phyloP scores from a whole-genome alignment of 92 coral and sea anemone genomes.

The Actinernus sp. region DNA sequence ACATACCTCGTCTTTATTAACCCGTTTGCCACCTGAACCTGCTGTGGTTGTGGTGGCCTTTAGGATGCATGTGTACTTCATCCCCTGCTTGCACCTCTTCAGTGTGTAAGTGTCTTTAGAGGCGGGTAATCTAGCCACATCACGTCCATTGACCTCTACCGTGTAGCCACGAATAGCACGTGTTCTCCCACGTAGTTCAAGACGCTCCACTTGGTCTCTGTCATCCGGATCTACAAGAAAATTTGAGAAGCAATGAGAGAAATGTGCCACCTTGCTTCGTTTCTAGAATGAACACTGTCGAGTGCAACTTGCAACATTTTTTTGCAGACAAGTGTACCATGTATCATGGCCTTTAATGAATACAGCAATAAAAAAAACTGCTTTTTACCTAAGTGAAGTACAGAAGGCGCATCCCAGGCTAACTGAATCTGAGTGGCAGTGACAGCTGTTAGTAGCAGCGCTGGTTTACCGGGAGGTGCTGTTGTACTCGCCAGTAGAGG shows the following conservation, averaged over 20 bases:
- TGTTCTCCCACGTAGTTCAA: constrained; percentile 55
- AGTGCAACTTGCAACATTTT: too few species aligned
- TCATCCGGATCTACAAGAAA: not conserved
- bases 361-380: not conserved
- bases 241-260: not conserved
- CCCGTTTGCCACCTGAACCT: constrained; percentile 28
- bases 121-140: constrained; percentile 56
- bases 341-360: not conserved
- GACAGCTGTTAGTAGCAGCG: constrained; percentile 61
- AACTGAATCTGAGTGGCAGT: constrained; percentile 67
- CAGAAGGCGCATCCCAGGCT: constrained; percentile 67
- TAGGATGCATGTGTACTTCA: constrained; percentile 77
- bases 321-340: too few species aligned
- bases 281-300: too few species aligned
- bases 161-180: constrained; percentile 67
- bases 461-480: constrained; percentile 80
- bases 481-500: constrained; percentile 61
- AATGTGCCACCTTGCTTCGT: too few species aligned
- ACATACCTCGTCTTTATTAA: constrained; percentile 3
- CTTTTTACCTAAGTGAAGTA: constrained; percentile 54
- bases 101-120: constrained; percentile 49
- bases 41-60: constrained; percentile 54
- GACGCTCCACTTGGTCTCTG: constrained; percentile 2
- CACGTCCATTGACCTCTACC: constrained; percentile 79
- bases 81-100: constrained; percentile 78